A percentile compares a stretch with the other conserved stretches of the same genome.
These are phyloP conservation scores for Sminthurinus aureus DNA, from an alignment of 2,888 invertebrate genomes.

Conservation along the genomic window DNA sequence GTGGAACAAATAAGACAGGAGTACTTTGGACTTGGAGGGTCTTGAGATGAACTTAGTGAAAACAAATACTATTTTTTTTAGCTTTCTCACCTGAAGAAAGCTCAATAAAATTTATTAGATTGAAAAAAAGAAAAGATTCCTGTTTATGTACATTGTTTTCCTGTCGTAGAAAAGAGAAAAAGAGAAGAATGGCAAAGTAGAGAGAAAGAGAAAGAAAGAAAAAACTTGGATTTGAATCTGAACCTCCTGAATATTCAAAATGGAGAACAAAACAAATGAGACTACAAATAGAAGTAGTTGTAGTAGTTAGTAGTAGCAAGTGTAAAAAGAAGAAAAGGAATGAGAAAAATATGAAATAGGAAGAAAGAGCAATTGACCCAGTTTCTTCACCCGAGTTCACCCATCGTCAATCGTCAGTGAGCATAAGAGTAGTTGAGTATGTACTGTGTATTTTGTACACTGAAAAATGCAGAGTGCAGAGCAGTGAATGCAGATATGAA, in stretches of 20 bases:
- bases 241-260: neutral
- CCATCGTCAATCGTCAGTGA: neutral
- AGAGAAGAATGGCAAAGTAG: neutral
- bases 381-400: constrained; percentile 37
- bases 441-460: too few species aligned
- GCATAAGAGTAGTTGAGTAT: too few species aligned
- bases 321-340: neutral
- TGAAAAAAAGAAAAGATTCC: neutral
- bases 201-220: neutral
- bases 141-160: neutral
- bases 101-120: neutral
- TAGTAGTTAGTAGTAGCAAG: neutral
- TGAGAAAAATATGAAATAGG: neutral
- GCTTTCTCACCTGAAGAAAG: too few species aligned
- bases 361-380: constrained; percentile 32
- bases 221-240: neutral
- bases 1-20: neutral
- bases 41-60: too few species aligned
- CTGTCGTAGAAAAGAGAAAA: neutral
- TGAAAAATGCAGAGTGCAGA: too few species aligned
- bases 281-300: neutral
- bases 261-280: neutral
- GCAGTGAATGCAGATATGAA: too few species aligned
- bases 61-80: too few species aligned
- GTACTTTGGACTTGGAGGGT: too few species aligned